Base-by-base conservation (phyloP, 1,140 invertebrate species). In the Frieseomelitta varia region DNA sequence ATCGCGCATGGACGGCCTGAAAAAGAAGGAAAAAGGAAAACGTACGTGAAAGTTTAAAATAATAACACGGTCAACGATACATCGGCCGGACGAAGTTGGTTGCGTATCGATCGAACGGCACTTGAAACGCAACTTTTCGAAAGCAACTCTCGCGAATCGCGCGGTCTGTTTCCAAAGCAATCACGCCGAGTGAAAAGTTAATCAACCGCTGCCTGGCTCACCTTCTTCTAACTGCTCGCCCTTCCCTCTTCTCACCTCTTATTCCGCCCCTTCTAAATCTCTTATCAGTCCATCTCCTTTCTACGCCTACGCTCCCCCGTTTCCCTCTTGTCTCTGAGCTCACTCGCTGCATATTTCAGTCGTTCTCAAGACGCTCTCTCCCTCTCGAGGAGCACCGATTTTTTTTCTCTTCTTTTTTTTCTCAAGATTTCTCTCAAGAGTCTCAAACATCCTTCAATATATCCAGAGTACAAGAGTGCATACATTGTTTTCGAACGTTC, bases 141-240 rank as follows among this genome's bases (percentile, higher is more conserved):
- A 67, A 82, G 73, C 80, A 24, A 56, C 24, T 81, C 75, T 47
- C 47, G 17, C 12, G 72, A 56, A n/a, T 76, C 19, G 58, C 2
- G 56, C 21, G 53, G 27, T 55, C 39, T 4, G n/a, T 79, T 61
- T n/a, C 58, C 67, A 58, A 61, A 79, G 81, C 56, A 65, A 84
- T 79, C 69, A 84, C 81, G 76, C 39, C 55, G 39, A 71, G 76
- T 72, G 56, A 84, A 84, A 84, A 79, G 81, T 84, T 84, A 58
- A 84, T 84, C 81, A 72, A 79, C 81, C 55, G 39, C 56, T 56
- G 53, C 72, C 30, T 34, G 61, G 39, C 24, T 14, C 27, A 21
- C 14, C 56, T 81, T 14, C 58, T 58, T 80, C 56, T 53, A 63
- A 74, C 74, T 39, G 10, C 58, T 67, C 19, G 12, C 10, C 51